Base-by-base conservation (phyloP, 2,888 invertebrate species). In the Rhagonycha lutea region DNA sequence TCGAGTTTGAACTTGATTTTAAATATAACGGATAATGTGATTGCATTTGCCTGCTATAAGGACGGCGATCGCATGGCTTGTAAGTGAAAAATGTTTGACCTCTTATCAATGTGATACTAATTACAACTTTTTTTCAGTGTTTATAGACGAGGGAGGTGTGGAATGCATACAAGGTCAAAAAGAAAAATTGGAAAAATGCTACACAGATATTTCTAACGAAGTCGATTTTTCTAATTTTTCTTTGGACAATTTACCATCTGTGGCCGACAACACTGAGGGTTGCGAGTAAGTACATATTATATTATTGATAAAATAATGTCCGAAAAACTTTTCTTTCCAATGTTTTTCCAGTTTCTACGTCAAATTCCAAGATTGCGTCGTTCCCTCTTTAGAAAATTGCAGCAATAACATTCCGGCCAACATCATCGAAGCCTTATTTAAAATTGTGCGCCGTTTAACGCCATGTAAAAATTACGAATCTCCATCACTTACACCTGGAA, bases 41-140 rank as follows among this genome's bases (percentile, higher is more conserved):
- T 93, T 0, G 91, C 92, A 79, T 95, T 95, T 84, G 88, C 94
- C 26, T 96, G 96, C 84, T 92, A 90, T 83, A 94, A 95, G 82
- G 94, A 94, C 80, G 95, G 95, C 10, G 95, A 95, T 85, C 92
- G 95, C 81, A 93, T 95, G 81, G 95, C 95, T 0, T 88, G 94
- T 94, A 86, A 90, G 92, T 90, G 26, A 28, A 28, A 28, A 28
- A 28, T n/a, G 7, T 47, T 47, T 47, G 47, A 47, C 47, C 47
- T 47, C n/a, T 47, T 47, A 32, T 32, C 32, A 5, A 32, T 32
- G 32, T 3, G 78, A 32, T 4, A n/a, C 32, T 70, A 14, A 68
- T 47, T 29, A 14, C 7, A 63, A 24, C 0, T 2, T n/a, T 72
- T 26, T 29, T 32, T 71, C 61, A 73, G 73, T 73, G 61, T 73